phyloP scores from a whole-genome alignment of 2,888 invertebrate genomes.

The Atrina japonica region DNA sequence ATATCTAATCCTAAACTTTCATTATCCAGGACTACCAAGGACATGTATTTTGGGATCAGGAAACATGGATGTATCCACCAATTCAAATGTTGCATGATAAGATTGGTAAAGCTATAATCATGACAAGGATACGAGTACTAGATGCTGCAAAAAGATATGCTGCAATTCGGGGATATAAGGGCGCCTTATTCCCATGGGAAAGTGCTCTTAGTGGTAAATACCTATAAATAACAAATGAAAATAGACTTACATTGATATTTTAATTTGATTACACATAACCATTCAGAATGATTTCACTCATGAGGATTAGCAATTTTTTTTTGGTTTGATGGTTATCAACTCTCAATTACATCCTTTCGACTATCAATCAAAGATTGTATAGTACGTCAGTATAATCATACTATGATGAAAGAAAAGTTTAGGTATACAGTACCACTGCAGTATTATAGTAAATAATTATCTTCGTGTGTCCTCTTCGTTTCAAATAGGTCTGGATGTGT shows the following conservation, averaged over 20 bases:
- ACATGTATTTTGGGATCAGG: slow-evolving; percentile 81
- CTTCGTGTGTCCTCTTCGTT: too few species aligned
- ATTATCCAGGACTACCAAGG: slow-evolving; percentile 74
- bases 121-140: slow-evolving; percentile 71
- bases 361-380: too few species aligned
- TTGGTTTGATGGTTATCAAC: too few species aligned
- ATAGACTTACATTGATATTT: neutral
- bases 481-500: slow-evolving; percentile 53
- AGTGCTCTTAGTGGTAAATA: slow-evolving; percentile 76
- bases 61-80: slow-evolving; percentile 80
- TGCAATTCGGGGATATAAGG: slow-evolving; percentile 60
- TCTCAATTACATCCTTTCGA: too few species aligned
- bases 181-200: slow-evolving; percentile 79
- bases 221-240: neutral
- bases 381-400: too few species aligned
- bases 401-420: too few species aligned
- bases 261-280: neutral
- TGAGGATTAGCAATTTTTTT: too few species aligned
- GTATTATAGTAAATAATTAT: too few species aligned
- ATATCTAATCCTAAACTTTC: neutral
- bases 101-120: slow-evolving; percentile 67
- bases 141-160: slow-evolving; percentile 72
- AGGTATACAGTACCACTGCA: too few species aligned
- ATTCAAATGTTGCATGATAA: slow-evolving; percentile 72
- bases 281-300: neutral